Conservation (phyloP, 2,797 vertebrate genomes). For the Pempheris klunzingeri region DNA sequence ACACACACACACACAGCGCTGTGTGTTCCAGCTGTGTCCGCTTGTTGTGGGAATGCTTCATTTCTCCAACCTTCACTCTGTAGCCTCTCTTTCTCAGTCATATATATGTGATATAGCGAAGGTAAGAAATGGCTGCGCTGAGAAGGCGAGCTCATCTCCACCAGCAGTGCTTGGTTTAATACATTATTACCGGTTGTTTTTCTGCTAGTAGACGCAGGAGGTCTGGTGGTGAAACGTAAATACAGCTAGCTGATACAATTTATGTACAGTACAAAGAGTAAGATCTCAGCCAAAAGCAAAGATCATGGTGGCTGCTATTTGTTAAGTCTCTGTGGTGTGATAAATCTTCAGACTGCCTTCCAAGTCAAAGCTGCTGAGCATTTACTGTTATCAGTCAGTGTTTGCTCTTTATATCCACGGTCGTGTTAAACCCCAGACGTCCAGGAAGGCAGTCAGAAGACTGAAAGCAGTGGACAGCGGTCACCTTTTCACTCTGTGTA, state of each 20-base stretch:
- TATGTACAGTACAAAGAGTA: not conserved
- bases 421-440: not conserved
- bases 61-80: constrained; percentile 31
- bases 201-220: not conserved
- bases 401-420: not conserved
- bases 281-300: not conserved
- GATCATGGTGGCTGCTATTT: not conserved
- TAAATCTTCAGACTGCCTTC: not conserved
- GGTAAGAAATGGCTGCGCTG: not conserved
- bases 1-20: too few species aligned
- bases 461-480: not conserved
- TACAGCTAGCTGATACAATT: too few species aligned
- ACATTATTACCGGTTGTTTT: not conserved
- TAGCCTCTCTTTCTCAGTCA: too few species aligned
- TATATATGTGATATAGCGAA: not conserved
- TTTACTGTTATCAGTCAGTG: constrained; percentile 11
- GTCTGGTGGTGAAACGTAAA: too few species aligned
- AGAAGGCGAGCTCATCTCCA: not conserved
- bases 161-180: not conserved
- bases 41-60: constrained; percentile 4
- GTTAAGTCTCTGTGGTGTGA: not conserved
- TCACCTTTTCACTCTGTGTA: constrained; percentile 2
- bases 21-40: not conserved
- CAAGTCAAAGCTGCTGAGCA: not conserved
- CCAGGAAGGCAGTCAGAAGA: not conserved